Evolutionary conservation across 1,140 invertebrate species (phyloP), one percentile per base, ranked within the genome.

Genomic region (Solen grandis): DNA sequence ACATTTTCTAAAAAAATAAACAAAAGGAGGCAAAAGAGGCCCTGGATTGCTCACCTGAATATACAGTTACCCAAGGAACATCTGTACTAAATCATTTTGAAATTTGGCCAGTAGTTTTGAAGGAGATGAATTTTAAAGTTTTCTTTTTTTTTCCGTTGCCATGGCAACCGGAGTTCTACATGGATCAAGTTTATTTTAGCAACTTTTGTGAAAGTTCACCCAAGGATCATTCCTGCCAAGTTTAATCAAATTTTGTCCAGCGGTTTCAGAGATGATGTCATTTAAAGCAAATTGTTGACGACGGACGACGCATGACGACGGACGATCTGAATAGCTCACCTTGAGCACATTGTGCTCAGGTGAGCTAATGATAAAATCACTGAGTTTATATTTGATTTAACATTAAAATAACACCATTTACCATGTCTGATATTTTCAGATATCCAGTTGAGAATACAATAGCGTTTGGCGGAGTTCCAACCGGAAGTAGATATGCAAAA

Each of bases 391-490:
- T 10, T 10, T 19, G 8, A 46, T 10, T 19, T 8, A 46, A 46
- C 41, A 46, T 10, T 46, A 46, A 46, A 46, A 46, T 19, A 10
- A 22, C 55, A 22, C 10, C 36, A 66, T 79, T 66, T 85, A 92
- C 92, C 93, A 93, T 93, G 54, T 93, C 92, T 60, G 82, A 86
- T 14, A 93, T 86, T 52, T 86, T 87, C 4, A 94, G 83, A 60
- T 92, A 87, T 8, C 93, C 92, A 50, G 86, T 89, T 22, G 90
- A 96, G 65, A 96, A 96, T 0, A 97, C 97, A 65, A 99, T 97
- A 0, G 98, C 97, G 93, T 99, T 99, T 27, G 97, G 97, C 13
- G 97, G 97, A 1, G 96, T 96, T 13, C 95, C 95, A 1, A 97
- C 96, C 3, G 97, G 97, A 88, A 96, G 90, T 92, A 96, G 94